Base-by-base conservation (phyloP, 1,140 invertebrate species). In the Delia radicum region DNA sequence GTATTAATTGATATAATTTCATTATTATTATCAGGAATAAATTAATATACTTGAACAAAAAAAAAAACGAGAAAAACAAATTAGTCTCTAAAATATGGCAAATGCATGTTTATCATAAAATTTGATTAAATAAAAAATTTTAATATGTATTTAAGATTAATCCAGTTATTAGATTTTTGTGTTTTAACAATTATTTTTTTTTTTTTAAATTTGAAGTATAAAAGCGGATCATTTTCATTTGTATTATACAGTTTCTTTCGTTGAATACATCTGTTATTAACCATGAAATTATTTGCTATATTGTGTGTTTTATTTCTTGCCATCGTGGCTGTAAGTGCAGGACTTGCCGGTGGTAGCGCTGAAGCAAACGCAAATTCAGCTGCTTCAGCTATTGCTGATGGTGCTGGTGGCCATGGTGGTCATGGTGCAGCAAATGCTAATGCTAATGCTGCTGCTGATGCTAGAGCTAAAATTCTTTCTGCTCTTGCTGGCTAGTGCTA, bases 331-430 rank as follows among this genome's bases (percentile, higher is more conserved):
- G 48, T 55, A 24, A 55, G n/a, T 62, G 55, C 55, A 15, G 55
- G 18, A 24, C 55, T 4, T 62, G 29, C 62, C 1, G 74, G 63
- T 62, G 77, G 48, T 6, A 76, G 2, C 12, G 77, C 79, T 12
- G 6, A 0, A 10, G 71, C 78, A 7, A 13, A 0, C 3, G 33
- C 76, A 15, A 0, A n/a, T n/a, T n/a, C n/a, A n/a, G n/a, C 12
- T 0, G 18, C 8, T 13, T 3, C 13, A 8, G 5, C 37, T n/a
- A 37, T 6, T 21, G 67, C 31, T 27, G 1, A 10, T 27, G 28
- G 12, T 37, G 29, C 8, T 12, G 1, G 2, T 46, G 8, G 21
- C 8, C 4, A 28, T 37, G 71, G 10, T 13, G 29, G 18, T 71
- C 15, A 18, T 71, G 71, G 37, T 37, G 18, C 7, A n/a, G 71